Evolutionary conservation across 2,888 invertebrate species (phyloP).

Genomic region (Ferdinandea cuprea): DNA sequence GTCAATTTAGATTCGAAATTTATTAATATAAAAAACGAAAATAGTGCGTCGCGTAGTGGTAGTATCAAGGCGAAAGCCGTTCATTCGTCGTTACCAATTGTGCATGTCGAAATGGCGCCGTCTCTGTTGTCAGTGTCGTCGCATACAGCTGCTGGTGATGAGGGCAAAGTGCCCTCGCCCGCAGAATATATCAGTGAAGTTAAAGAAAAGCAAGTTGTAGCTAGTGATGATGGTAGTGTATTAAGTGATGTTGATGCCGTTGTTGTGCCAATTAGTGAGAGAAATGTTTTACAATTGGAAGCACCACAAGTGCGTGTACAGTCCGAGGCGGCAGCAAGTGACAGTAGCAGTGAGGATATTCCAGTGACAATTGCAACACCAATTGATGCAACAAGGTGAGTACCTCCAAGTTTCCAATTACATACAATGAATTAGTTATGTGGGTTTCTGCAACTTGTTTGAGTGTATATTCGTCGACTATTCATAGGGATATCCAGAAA

Average conservation of each 20-base stretch:
- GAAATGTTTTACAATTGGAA: conserved; percentile 52
- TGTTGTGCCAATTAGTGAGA: conserved; percentile 53
- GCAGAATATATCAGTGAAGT: conserved; percentile 33
- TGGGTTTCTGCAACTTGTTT: background rate
- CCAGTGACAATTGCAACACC: conserved; percentile 33
- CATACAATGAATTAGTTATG: background rate
- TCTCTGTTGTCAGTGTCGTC: background rate
- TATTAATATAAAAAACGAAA: conserved; percentile 34
- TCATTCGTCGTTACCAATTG: conserved; percentile 51
- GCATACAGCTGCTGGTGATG: background rate
- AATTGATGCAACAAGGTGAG: conserved; percentile 51
- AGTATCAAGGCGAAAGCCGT: conserved; percentile 31
- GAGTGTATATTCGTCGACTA: background rate
- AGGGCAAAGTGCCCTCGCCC: conserved; percentile 18
- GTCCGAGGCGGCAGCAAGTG: conserved; percentile 24
- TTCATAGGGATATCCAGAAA: background rate
- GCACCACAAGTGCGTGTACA: conserved; percentile 41
- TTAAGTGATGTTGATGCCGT: conserved; percentile 58
- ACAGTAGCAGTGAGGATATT: conserved; percentile 29
- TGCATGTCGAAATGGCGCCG: conserved; percentile 40
- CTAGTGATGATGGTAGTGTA: conserved; percentile 59
- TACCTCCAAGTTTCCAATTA: background rate
- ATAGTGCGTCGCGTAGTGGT: conserved; percentile 55
- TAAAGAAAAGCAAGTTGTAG: conserved; percentile 31
- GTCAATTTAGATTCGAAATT: conserved; percentile 33